phyloP scores from a whole-genome alignment of 2,797 vertebrate genomes.

The Microcaecilia unicolor region DNA sequence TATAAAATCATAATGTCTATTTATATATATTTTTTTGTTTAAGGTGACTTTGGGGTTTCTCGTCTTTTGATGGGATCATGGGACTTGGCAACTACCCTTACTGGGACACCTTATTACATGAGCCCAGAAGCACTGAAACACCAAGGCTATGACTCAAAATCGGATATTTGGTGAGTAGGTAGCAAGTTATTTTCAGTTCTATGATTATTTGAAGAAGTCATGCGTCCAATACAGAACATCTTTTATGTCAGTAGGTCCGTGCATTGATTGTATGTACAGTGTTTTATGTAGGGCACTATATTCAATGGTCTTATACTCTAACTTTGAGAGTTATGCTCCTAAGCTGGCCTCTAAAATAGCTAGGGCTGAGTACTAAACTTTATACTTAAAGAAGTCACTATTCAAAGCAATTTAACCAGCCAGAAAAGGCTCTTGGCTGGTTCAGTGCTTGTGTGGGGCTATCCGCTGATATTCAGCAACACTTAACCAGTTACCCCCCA shows the following conservation, averaged over 20 bases:
- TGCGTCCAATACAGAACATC: not conserved
- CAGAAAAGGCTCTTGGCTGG: too few species aligned
- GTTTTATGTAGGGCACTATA: too few species aligned
- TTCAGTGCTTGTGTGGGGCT: too few species aligned
- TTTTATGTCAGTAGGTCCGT: not conserved
- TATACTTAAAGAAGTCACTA: too few species aligned
- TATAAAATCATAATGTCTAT: not conserved
- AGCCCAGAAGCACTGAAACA: constrained; percentile 75
- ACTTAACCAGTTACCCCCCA: too few species aligned
- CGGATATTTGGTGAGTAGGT: constrained; percentile 74
- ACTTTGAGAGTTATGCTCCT: too few species aligned
- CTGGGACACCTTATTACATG: constrained; percentile 78
- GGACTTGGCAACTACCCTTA: constrained; percentile 78
- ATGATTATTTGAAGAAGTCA: too few species aligned
- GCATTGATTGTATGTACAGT: not conserved
- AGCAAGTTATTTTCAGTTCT: not conserved
- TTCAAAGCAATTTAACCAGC: too few species aligned
- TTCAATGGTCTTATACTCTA: too few species aligned
- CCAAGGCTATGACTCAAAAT: constrained; percentile 74
- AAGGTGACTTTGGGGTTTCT: constrained; percentile 82
- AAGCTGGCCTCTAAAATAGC: too few species aligned
- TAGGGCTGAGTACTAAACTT: too few species aligned
- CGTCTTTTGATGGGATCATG: constrained; percentile 72
- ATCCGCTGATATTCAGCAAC: too few species aligned
- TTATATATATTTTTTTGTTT: constrained; percentile 3